These are phyloP conservation scores for Cancer borealis DNA, from an alignment of 2,888 invertebrate genomes.

Conservation along the genomic window DNA sequence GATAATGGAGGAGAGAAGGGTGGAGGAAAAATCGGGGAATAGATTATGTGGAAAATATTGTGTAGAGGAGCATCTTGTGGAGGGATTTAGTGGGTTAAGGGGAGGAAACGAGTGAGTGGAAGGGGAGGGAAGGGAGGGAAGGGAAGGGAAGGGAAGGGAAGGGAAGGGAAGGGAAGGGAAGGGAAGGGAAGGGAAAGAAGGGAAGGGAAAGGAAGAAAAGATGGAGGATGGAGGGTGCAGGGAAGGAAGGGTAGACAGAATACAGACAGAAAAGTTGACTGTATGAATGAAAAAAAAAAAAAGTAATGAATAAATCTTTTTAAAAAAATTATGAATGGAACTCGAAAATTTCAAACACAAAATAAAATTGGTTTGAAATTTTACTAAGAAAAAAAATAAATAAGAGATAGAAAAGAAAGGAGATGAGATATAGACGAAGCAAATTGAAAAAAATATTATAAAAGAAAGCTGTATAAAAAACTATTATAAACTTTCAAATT, in stretches of 20 bases:
- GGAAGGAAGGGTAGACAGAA: background rate
- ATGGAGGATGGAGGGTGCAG: background rate
- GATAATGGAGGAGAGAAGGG: background rate
- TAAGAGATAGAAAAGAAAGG: background rate
- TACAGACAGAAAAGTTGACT: too few relatives aligned
- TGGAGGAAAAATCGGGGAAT: background rate
- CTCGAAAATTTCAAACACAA: background rate
- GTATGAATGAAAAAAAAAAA: background rate
- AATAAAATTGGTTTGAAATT: background rate
- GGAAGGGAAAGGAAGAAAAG: background rate
- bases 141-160: too few relatives aligned
- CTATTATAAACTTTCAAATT: background rate
- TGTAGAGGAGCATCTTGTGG: background rate
- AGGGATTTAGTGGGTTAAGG: slow-evolving; percentile 21
- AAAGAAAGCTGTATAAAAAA: background rate
- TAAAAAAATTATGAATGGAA: background rate
- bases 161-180: background rate
- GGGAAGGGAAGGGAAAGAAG: background rate
- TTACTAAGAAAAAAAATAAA: background rate
- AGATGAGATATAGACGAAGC: background rate
- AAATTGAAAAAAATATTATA: background rate
- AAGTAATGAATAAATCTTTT: background rate
- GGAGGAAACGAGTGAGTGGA: slow-evolving; percentile 14
- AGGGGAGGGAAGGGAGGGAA: background rate
- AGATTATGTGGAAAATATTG: background rate